Evolutionary conservation across 2,797 vertebrate genomes (phyloP), one percentile per base, ranked within the genome.

Genomic region (Apogon hyalosoma): DNA sequence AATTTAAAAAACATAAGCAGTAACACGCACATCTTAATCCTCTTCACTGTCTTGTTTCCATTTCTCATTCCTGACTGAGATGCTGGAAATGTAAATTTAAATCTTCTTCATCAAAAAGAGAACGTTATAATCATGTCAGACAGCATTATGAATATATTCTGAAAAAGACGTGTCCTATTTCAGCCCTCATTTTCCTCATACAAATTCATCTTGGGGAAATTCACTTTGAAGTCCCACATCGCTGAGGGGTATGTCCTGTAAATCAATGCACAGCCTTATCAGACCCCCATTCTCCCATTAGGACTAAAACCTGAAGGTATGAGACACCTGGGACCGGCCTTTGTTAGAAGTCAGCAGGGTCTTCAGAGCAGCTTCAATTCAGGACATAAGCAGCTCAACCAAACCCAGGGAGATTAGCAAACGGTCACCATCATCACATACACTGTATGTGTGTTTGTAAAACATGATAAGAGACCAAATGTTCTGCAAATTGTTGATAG

Each of bases 201-300:
- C 45, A 18, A 36, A 38, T 56, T 3, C 52, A 36, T 36, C 45
- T 19, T 31, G 1, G 5, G 14, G 7, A 62, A 39, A 50, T 43
- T 77, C 46, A 4, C 77, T 80, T 63, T 83, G 75, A 83, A 80
- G 75, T 66, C 19, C 9, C 51, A 45, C 59, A 56, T 59, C 39
- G 38, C 62, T 48, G 15, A 3, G 15, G 28, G 48, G 40, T 39
- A 41, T 28, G 72, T 45, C 57, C 71, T 51, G 50, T 43, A 49
- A 51, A 69, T 70, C 61, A 52, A 31, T 55, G 57, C 67, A 56
- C 41, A 5, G 55, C 52, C 63, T 42, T 31, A 33, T 18, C 45
- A 59, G 31, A 60, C 39, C 61, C 15, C 57, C 50, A 39, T 49
- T 48, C 24, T 51, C 48, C 53, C 50, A n/a, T 48, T 49, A 36